Percentiles rank a stretch among this genome's conserved stretches.
These are phyloP conservation scores for Lepisosteus oculatus DNA, from an alignment of 2,113 vertebrate genomes.

Conservation along the genomic window DNA sequence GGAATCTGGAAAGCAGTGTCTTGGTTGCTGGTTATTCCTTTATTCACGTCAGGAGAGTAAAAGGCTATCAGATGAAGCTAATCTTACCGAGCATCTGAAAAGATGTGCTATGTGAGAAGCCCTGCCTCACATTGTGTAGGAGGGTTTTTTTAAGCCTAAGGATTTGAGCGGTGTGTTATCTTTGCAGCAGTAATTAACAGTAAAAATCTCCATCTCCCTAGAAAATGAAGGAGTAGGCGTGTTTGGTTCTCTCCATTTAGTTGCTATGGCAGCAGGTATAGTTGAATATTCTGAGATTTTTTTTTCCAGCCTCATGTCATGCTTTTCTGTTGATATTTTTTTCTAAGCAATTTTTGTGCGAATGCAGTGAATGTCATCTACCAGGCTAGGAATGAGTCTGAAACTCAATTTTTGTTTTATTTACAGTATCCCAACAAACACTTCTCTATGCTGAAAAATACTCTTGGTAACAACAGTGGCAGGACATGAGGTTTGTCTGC, in stretches of 20 bases:
- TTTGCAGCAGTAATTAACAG: conserved; percentile 48
- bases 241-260: conserved; percentile 25
- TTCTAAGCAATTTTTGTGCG: neutral
- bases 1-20: no score
- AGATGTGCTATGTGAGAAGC: no score
- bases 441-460: neutral
- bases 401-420: neutral
- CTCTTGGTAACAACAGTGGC: neutral
- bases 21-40: no score
- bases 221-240: conserved; percentile 22
- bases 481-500: neutral
- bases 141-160: neutral
- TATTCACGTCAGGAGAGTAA: no score
- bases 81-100: no score
- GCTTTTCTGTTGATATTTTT: neutral
- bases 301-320: conserved; percentile 42
- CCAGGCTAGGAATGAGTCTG: neutral
- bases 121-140: neutral
- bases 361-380: neutral
- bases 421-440: neutral
- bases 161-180: conserved; percentile 35
- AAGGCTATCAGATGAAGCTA: no score
- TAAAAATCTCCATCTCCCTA: conserved; percentile 18
- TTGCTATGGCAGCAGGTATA: conserved; percentile 48
- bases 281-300: conserved; percentile 31